Percentiles rank a stretch among this genome's conserved stretches.
Conservation (phyloP, 2,113 vertebrate genomes). For the Gasterosteus aculeatus region DNA sequence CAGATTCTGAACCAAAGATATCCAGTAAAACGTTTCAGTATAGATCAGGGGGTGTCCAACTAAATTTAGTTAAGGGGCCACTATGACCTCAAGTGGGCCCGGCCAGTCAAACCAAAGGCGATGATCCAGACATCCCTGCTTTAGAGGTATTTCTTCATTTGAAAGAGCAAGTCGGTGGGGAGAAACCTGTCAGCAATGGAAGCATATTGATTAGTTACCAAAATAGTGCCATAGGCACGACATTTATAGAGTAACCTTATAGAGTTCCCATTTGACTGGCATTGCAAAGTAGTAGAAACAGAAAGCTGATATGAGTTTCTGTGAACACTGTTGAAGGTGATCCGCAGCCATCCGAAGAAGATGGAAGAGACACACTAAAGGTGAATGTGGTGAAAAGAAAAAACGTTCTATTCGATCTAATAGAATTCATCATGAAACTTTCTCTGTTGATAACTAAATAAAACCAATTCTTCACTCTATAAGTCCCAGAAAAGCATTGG, state of each 20-base stretch:
- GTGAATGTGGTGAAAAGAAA: background rate
- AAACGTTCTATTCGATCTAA: background rate
- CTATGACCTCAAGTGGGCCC: no score
- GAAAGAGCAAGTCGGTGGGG: background rate
- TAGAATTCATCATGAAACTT: background rate
- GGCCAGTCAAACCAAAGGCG: no score
- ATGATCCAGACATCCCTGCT: no score
- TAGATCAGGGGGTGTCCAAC: background rate
- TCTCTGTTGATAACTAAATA: background rate
- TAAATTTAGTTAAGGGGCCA: no score
- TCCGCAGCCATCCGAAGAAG: background rate
- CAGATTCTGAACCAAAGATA: slow-evolving; percentile 68
- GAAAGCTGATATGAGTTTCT: background rate
- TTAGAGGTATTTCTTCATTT: background rate
- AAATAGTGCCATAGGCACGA: background rate
- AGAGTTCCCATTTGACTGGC: background rate
- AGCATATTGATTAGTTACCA: background rate
- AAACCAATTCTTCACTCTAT: no score
- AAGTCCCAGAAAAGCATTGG: no score
- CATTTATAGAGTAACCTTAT: background rate
- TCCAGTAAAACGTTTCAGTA: background rate
- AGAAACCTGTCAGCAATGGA: background rate
- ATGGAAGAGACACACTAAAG: background rate
- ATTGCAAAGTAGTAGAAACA: background rate
- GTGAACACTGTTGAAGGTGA: background rate